Evolutionary conservation across 37 sponge, comb jelly and placozoan genomes (phyloP), one percentile per base, ranked within the genome.

Genomic region (Halichondria panicea): DNA sequence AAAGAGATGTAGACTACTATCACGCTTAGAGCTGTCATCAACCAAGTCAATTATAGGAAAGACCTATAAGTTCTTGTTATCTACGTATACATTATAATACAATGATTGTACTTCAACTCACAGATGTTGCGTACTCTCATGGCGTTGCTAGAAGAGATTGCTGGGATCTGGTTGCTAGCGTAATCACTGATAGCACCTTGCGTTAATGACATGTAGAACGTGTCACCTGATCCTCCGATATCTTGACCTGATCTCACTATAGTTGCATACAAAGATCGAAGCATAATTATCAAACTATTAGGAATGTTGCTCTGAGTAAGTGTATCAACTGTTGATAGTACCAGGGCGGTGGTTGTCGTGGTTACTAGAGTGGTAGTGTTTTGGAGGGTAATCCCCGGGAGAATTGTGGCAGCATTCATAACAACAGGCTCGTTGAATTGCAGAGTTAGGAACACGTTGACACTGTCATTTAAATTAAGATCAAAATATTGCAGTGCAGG

Each of bases 401-500:
- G n/a, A n/a, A n/a, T n/a, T n/a, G n/a, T n/a, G n/a, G n/a, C 35
- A 22, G 4, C 44, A 8, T 21, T 56, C n/a, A 55, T 18, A 8
- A 18, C 7, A 55, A 79, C 62, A 45, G 75, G 55, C 34, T 82
- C 82, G 4, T 74, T 73, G 44, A 82, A 82, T 35, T 48, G 76
- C 0, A 82, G 67, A 2, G 5, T 24, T 21, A 82, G 31, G 2
- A 18, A 50, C 30, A 53, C 74, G 28, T n/a, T n/a, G n/a, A n/a
- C n/a, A n/a, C 18, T 43, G 15, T 25, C 33, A 11, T 38, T 82
- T 11, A 74, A 44, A 43, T 74, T 41, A 19, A 46, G 27, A 65
- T 63, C 53, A 44, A 72, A 72, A 32, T 11, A 28, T 0, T 24
- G 41, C 8, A 82, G 58, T 5, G 19, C 55, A 33, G 82, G 82